Evolutionary conservation across 2,797 vertebrate genomes (phyloP).

Genomic region (Crocidura indochinensis): DNA sequence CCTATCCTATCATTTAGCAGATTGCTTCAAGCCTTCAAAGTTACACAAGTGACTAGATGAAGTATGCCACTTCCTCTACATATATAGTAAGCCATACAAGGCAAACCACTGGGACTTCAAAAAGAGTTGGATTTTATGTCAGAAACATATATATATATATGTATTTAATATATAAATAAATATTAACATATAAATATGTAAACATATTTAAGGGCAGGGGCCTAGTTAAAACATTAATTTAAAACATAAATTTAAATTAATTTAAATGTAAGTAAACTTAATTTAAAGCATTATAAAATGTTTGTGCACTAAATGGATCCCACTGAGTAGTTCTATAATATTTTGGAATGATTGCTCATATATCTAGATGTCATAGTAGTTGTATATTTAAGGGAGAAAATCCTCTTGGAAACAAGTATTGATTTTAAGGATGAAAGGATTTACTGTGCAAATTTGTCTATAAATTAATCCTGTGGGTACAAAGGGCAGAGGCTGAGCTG

Average conservation of each 20-base stretch:
- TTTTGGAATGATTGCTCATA: not conserved
- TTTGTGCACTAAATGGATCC: constrained; percentile 25
- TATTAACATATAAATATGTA: too few species aligned
- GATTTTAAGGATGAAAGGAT: too few species aligned
- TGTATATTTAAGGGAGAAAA: constrained; percentile 17
- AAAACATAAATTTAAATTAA: too few species aligned
- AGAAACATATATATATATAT: too few species aligned
- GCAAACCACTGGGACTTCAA: constrained; percentile 22
- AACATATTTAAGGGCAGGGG: constrained; percentile 18
- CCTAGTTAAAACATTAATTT: too few species aligned
- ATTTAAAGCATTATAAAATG: not conserved
- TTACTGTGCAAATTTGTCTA: not conserved
- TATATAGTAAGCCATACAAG: not conserved
- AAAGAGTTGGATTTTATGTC: not conserved
- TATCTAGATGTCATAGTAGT: not conserved
- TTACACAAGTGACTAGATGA: constrained; percentile 26
- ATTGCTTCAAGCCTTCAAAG: not conserved
- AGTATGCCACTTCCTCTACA: not conserved
- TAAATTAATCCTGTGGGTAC: not conserved
- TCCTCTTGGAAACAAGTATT: not conserved
- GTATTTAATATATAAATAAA: too few species aligned
- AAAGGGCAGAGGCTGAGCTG: constrained; percentile 6
- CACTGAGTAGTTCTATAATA: not conserved
- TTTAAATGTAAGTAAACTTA: too few species aligned
- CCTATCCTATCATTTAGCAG: not conserved